A percentile compares a stretch with the other conserved stretches of the same genome.
These are phyloP conservation scores for Salvelinus sp. DNA, from an alignment of 2,113 vertebrate species.

Conservation along the genomic window DNA sequence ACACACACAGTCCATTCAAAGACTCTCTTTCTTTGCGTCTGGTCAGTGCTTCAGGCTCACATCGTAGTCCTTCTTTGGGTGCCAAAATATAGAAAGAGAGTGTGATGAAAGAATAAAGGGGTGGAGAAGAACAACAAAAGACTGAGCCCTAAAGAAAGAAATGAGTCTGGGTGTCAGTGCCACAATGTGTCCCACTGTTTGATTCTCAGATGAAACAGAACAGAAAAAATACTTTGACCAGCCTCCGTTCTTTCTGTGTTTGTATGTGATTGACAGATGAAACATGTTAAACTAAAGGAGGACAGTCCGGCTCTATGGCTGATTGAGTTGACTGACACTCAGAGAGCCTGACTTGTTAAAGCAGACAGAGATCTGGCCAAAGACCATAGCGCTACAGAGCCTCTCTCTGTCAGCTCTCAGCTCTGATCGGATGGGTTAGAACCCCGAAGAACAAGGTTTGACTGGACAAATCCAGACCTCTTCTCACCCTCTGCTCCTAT, in stretches of 20 bases:
- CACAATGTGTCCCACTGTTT: background rate
- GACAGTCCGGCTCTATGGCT: background rate
- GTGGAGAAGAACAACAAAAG: background rate
- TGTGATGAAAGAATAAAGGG: background rate
- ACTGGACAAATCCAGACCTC: background rate
- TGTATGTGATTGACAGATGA: background rate
- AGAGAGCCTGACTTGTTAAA: background rate
- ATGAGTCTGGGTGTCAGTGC: background rate
- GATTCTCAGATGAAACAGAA: background rate
- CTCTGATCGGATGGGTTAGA: background rate
- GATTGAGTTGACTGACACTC: background rate
- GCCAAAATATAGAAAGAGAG: background rate
- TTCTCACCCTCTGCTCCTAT: background rate
- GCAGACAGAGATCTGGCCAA: background rate
- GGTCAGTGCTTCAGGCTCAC: slow-evolving; percentile 3
- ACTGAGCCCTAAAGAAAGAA: background rate
- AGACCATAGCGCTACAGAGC: background rate
- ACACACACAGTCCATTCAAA: background rate
- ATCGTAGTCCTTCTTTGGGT: background rate
- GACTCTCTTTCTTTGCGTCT: background rate
- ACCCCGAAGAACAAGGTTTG: background rate
- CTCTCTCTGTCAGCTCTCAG: background rate
- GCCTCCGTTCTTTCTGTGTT: background rate
- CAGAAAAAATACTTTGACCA: background rate
- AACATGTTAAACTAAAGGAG: background rate